Evolutionary conservation across 2,113 vertebrate genomes (phyloP).

Genomic region (Proterorhinus semilunaris): DNA sequence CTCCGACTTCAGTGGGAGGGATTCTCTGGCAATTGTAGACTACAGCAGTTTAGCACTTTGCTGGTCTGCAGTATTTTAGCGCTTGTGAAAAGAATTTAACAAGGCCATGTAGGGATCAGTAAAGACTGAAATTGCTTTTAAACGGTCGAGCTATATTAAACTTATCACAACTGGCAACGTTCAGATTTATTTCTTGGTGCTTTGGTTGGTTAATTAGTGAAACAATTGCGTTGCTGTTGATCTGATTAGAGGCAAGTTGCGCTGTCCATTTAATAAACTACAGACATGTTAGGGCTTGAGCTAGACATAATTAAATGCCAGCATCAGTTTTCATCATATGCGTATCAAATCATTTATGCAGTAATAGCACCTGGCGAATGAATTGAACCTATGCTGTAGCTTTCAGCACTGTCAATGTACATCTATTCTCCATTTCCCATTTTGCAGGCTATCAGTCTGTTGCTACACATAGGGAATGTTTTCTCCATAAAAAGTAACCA

Average conservation of each 20-base stretch:
- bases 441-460: neutral
- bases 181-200: no score
- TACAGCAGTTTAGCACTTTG: conserved; percentile 39
- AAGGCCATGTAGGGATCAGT: conserved; percentile 42
- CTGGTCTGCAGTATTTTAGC: conserved; percentile 17
- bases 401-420: neutral
- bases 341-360: neutral
- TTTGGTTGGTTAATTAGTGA: neutral
- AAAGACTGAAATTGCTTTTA: conserved; percentile 39
- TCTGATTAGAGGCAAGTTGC: neutral
- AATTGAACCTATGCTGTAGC: conserved; percentile 10
- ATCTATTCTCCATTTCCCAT: conserved; percentile 6
- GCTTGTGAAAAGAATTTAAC: conserved; percentile 31
- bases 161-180: conserved; percentile 31
- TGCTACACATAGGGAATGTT: neutral
- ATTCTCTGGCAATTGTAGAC: conserved; percentile 38
- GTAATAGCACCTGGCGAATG: conserved; percentile 20
- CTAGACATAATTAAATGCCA: conserved; percentile 7
- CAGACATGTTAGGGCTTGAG: neutral
- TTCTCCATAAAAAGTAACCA: neutral
- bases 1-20: conserved; percentile 27
- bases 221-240: neutral
- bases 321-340: conserved; percentile 12
- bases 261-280: neutral
- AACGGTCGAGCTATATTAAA: conserved; percentile 63